Evolutionary conservation across 1,140 invertebrate genomes (phyloP), one percentile per base, ranked within the genome.

Genomic region (Linepithema humile): DNA sequence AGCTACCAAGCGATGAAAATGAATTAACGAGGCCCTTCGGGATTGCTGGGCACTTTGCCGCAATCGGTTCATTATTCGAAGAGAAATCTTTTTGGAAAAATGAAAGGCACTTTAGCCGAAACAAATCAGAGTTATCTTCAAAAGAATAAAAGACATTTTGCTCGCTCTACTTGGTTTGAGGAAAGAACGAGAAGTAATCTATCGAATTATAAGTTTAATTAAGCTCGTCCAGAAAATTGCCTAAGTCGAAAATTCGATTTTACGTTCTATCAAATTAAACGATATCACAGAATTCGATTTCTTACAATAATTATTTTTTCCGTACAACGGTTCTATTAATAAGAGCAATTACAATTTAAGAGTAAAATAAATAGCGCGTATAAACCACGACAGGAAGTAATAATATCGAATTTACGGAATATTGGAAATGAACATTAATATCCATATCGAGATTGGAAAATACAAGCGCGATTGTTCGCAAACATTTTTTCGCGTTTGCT

Each of bases 21-120:
- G 86, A 88, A 88, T 88, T 88, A 88, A 59, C 73, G 62, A 60
- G n/a, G 75, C 50, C 70, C 35, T 80, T 43, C 35, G 45, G 32
- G 48, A 29, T 65, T 65, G 60, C 20, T 32, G 45, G 59, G 60
- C 75, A 80, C 64, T 80, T 80, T 40, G 12, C 38, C 48, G 23
- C 48, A 40, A 48, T 69, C n/a, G 64, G 75, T 15, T 77, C 20
- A 48, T 75, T 62, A 40, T 55, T 55, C 53, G 64, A 55, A 43
- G 32, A 67, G 32, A 26, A 69, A 69, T 55, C 48, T 69, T 69
- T 80, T 70, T 80, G 35, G 38, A 55, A 69, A 80, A 80, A 80
- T 80, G 50, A 69, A 26, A 55, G 64, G n/a, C 43, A 80, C 62
- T 69, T 78, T 32, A 55, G 48, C 38, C 45, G 23, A 62, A 80